A percentile compares a stretch with the other conserved stretches of the same genome.
Conservation (phyloP, 2,797 vertebrate genomes). For the Eulemur albifrons region DNA sequence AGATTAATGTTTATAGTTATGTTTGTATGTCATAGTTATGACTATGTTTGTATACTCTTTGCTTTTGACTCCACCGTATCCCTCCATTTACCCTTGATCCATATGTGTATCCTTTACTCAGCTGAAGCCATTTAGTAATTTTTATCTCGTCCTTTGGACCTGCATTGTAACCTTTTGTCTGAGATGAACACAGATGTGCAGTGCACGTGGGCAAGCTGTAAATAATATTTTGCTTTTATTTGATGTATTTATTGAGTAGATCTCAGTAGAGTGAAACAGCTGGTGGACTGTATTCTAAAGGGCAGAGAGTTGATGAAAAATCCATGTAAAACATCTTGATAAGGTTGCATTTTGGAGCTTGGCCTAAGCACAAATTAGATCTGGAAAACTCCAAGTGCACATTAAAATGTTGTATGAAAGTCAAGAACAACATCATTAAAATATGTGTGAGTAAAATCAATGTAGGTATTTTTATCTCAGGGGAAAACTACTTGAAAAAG, state of each 20-base stretch:
- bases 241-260: conserved; percentile 28
- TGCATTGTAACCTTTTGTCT: conserved; percentile 2
- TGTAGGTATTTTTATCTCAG: conserved; percentile 4
- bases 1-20: conserved; percentile 23
- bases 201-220: background rate
- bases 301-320: conserved; percentile 45
- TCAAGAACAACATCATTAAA: conserved; percentile 40
- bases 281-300: conserved; percentile 42
- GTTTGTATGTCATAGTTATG: too few species aligned
- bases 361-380: background rate
- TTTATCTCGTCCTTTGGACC: background rate
- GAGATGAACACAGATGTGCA: background rate
- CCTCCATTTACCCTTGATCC: background rate
- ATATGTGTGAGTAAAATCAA: background rate
- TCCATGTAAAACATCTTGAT: conserved; percentile 48
- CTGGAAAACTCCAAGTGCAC: background rate
- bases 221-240: conserved; percentile 29
- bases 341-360: conserved; percentile 22
- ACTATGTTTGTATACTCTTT: background rate
- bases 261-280: conserved; percentile 19
- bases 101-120: background rate
- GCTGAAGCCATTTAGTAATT: background rate
- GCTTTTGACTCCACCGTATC: background rate
- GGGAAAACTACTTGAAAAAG: conserved; percentile 28
- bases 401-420: conserved; percentile 41